Percentiles rank a stretch among this genome's conserved stretches.
phyloP scores from a whole-genome alignment of 1,140 invertebrate species.

The Bradysia coprophila region DNA sequence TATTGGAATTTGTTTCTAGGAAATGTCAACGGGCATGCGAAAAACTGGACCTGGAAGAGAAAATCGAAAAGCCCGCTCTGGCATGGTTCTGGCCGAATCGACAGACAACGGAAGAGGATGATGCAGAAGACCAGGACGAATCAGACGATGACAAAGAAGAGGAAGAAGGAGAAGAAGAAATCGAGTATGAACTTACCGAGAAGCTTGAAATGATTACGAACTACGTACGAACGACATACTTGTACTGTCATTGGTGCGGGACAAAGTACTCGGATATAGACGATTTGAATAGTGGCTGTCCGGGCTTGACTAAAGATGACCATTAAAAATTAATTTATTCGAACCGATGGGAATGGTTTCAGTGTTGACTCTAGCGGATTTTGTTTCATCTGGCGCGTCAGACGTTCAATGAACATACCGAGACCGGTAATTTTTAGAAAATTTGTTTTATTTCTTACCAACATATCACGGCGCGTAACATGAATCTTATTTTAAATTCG shows the following conservation, averaged over 20 bases:
- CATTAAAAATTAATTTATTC: conserved; percentile 32
- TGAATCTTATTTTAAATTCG: conserved; percentile 29
- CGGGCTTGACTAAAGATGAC: conserved; percentile 39
- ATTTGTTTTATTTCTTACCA: no score
- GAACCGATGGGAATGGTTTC: no score
- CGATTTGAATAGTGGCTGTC: conserved; percentile 45
- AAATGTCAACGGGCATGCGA: conserved; percentile 60
- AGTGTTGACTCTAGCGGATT: no score
- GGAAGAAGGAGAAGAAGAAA: conserved; percentile 6
- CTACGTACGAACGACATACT: conserved; percentile 47
- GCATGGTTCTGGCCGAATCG: conserved; percentile 47
- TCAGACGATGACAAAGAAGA: conserved; percentile 15
- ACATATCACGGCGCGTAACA: no score
- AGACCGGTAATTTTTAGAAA: no score
- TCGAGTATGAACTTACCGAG: conserved; percentile 18
- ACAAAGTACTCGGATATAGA: conserved; percentile 36
- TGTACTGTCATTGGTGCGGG: conserved; percentile 66
- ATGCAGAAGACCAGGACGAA: conserved; percentile 16
- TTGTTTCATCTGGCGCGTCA: no score
- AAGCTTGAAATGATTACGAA: conserved; percentile 41
- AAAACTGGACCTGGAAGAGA: conserved; percentile 41
- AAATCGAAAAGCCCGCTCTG: conserved; percentile 31
- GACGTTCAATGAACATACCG: no score
- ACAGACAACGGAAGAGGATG: conserved; percentile 14
- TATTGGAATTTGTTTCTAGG: conserved; percentile 25